Conservation (phyloP, 2,797 vertebrate species). For the Alectoris magna region DNA sequence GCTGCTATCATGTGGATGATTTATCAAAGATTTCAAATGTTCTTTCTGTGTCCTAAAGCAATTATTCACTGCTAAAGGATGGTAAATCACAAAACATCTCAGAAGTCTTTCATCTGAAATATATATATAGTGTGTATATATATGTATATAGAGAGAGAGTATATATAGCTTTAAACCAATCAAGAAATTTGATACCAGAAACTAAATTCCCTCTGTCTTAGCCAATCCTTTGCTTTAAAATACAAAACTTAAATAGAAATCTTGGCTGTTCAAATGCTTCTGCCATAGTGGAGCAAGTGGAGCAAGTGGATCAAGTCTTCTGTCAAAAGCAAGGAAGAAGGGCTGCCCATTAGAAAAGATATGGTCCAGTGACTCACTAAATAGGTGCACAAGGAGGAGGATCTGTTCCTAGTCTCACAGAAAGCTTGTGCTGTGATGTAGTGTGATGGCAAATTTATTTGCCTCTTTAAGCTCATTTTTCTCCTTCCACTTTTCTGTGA, state of each 20-base stretch:
- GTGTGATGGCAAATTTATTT: background rate
- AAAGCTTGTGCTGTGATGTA: background rate
- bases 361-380: background rate
- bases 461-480: background rate
- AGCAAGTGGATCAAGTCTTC: background rate
- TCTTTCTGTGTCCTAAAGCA: constrained; percentile 8
- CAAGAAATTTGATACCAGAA: constrained; percentile 39
- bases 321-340: background rate
- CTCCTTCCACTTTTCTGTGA: background rate
- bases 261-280: constrained; percentile 28
- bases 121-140: background rate
- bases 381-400: background rate
- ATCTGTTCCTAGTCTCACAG: background rate
- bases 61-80: background rate
- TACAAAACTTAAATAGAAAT: constrained; percentile 16
- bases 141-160: background rate
- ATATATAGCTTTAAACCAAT: constrained; percentile 10
- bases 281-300: background rate
- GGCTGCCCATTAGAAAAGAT: background rate
- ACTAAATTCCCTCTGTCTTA: constrained; percentile 30
- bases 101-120: constrained; percentile 22
- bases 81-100: background rate
- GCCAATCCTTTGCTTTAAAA: constrained; percentile 29
- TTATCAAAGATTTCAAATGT: constrained; percentile 41
- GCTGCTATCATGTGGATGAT: background rate